Evolutionary conservation across 30 jellyfish, hydroid and myxozoan genomes (phyloP), one percentile per base, ranked within the genome.

Genomic region (Chironex yamaguchii): DNA sequence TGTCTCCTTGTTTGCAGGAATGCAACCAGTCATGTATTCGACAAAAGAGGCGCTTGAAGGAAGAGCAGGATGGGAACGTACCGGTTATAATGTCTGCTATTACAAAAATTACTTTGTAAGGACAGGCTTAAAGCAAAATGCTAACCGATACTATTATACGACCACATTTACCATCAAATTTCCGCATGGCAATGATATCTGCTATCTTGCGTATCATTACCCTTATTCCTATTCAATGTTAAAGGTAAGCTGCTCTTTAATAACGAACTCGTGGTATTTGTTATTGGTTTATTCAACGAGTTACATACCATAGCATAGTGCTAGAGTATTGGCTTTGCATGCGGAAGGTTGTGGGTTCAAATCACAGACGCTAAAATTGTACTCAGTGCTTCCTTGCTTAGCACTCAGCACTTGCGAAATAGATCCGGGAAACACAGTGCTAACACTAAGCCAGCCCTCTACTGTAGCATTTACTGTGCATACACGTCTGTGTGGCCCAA

Each of bases 1-100:
- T n/a, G n/a, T n/a, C n/a, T n/a, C n/a, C n/a, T n/a, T n/a, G n/a
- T 11, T 23, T 3, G 11, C 1, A 93, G 98, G 98, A 2, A 93
- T 93, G 98, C 97, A 88, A 67, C 97, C 98, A 0, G 94, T 93
- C 27, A 11, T 93, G 25, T 93, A 82, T 69, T 93, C 98, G 1
- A 67, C 89, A 27, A 81, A 63, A 49, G 91, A 82, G 30, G 96
- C 97, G 22, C 73, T 48, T 34, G 76, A 72, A 29, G 98, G 98
- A 13, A 85, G 52, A 48, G 93, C 97, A 4, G 94, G 97, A 0
- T 93, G 98, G 98, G 96, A 88, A 49, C 79, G 98, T 24, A 27
- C 89, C 71, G 98, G 98, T 11, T 42, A 79, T 35, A 93, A 77
- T 26, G 88, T 93, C 67, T 93, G 97, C 65, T 93, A 93, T 71